Evolutionary conservation across 2,113 vertebrate species (phyloP).

Genomic region (Ameiurus melas): DNA sequence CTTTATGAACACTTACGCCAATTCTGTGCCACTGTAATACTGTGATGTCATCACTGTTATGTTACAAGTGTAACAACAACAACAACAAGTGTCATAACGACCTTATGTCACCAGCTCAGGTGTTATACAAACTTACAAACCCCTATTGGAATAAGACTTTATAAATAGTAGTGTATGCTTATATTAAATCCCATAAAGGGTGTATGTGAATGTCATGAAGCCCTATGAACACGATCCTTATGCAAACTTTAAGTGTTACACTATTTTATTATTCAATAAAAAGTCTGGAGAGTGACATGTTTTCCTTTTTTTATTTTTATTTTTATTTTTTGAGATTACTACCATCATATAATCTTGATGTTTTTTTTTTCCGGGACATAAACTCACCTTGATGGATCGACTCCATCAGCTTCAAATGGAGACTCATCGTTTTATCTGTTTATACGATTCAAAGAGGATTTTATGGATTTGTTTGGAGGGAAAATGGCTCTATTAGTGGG

Average conservation of each 20-base stretch:
- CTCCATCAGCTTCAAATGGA: constrained; percentile 17
- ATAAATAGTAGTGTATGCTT: neutral
- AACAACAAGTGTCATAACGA: neutral
- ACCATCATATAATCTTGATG: neutral
- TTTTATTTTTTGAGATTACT: neutral
- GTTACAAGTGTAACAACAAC: neutral
- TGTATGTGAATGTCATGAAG: neutral
- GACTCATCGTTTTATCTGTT: constrained; percentile 13
- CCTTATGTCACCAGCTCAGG: neutral
- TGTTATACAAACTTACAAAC: neutral
- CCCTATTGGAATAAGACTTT: neutral
- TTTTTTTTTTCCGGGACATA: constrained; percentile 2
- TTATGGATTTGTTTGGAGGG: neutral
- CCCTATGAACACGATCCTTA: neutral
- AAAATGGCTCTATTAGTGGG: constrained; percentile 24
- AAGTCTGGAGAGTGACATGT: neutral
- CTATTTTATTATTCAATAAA: neutral
- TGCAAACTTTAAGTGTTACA: neutral
- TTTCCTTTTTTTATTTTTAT: neutral
- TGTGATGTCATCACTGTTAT: neutral
- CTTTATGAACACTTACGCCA: neutral
- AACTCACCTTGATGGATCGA: neutral
- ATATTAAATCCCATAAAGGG: neutral
- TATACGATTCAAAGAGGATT: neutral
- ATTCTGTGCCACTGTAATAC: neutral